phyloP scores from a whole-genome alignment of 2,113 vertebrate genomes.

The Centrocercus urophasianus region DNA sequence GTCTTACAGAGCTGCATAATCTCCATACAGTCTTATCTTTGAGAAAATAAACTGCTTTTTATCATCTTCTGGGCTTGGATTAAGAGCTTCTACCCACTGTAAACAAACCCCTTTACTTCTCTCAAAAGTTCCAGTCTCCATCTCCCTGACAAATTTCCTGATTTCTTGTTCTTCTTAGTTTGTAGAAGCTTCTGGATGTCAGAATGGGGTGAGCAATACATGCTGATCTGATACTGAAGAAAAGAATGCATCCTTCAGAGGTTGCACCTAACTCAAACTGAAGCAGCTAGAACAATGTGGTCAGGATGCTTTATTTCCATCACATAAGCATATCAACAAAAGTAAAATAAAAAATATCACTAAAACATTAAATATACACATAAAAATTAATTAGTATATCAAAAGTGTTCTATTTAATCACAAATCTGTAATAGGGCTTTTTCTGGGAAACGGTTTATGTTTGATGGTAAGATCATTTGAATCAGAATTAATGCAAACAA shows the following conservation, averaged over 20 bases:
- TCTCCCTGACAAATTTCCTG: neutral
- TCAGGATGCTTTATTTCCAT: neutral
- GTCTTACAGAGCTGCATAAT: neutral
- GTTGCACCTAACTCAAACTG: neutral
- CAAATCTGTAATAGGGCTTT: slow-evolving; percentile 58
- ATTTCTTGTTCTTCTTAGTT: neutral
- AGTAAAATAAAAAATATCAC: neutral
- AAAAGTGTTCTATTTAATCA: neutral
- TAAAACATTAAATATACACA: neutral
- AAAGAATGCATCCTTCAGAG: neutral
- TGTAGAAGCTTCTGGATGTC: neutral
- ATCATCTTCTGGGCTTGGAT: neutral
- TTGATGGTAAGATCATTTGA: neutral
- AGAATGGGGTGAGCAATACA: neutral
- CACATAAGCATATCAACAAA: neutral
- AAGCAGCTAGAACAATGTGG: neutral
- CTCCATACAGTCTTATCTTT: neutral
- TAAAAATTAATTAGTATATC: neutral
- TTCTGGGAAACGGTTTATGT: slow-evolving; percentile 42
- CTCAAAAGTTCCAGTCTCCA: neutral
- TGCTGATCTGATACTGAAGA: neutral
- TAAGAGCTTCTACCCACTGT: neutral
- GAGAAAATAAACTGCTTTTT: neutral
- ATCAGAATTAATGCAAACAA: neutral
- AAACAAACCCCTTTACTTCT: neutral